Conservation (phyloP, 2,888 invertebrate genomes). For the Volucella inflata region DNA sequence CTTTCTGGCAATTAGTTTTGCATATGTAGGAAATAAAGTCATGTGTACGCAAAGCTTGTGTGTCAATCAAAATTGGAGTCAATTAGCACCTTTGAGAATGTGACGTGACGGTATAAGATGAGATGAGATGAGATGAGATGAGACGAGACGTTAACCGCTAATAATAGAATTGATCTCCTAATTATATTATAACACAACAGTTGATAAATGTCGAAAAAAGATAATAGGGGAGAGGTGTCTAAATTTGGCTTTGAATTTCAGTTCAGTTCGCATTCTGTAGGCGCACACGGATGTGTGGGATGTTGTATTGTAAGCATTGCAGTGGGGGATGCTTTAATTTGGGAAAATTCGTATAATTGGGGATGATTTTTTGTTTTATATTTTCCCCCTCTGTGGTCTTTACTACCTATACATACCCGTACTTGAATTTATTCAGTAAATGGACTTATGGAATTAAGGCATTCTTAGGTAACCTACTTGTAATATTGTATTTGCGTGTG, state of each 20-base stretch:
- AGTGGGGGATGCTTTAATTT: not conserved
- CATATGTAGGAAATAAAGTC: slow-evolving; percentile 44
- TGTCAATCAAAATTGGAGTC: slow-evolving; percentile 58
- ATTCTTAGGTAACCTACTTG: slow-evolving; percentile 2
- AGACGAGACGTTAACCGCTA: slow-evolving; percentile 44
- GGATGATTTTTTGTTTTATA: not conserved
- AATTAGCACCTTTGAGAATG: slow-evolving; percentile 63
- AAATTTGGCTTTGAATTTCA: slow-evolving; percentile 46
- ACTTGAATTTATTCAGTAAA: slow-evolving; percentile 1
- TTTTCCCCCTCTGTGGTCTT: not conserved
- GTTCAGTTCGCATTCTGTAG: slow-evolving; percentile 40
- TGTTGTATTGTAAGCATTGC: not conserved
- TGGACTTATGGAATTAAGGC: slow-evolving; percentile 6
- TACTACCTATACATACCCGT: not conserved
- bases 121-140: not conserved
- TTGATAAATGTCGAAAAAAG: slow-evolving; percentile 44
- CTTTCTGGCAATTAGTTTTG: slow-evolving; percentile 9
- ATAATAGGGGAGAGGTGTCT: slow-evolving; percentile 12
- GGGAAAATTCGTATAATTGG: slow-evolving; percentile 27
- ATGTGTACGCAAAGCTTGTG: slow-evolving; percentile 30
- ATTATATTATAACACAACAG: slow-evolving; percentile 55
- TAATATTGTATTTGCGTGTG: too few species aligned
- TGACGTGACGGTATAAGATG: slow-evolving; percentile 22
- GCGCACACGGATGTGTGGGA: slow-evolving; percentile 11
- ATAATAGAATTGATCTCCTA: slow-evolving; percentile 68